Base-by-base conservation (phyloP, 2,797 vertebrate species). In the Prunella strophiata region DNA sequence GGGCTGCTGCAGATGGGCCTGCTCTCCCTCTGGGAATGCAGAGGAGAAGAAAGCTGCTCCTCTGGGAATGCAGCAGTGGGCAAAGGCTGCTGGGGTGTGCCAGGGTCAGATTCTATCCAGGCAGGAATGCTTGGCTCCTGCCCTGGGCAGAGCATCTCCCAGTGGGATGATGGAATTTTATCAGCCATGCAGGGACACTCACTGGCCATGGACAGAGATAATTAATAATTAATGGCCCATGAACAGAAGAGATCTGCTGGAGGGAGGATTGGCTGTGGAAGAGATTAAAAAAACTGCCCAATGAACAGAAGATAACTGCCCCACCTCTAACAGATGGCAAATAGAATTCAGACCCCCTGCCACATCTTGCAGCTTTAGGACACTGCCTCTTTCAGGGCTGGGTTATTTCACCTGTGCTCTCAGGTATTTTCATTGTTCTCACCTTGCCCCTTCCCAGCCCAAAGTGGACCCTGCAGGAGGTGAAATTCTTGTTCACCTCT, bases 401-500 rank as follows among this genome's bases (percentile, higher is more conserved):
- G 7, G 3, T 29, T 48, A 1, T 27, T 11, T 23, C 1, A 2
- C 18, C 30, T 34, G 27, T 58, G 52, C 52, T 65, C 59, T 51
- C 43, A 36, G 36, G 36, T 36, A 36, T 36, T 36, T 36, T 36
- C 36, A 36, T 8, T 36, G 36, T 36, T 8, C 36, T 36, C 3
- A 2, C 1, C 0, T 11, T 5, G 1, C 22, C 5, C 47, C 29
- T 67, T 65, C 47, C 43, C 36, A 12, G 10, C 25, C 70, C 16
- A 10, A 9, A 38, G 17, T 1, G 29, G 13, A n/a, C 16, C 38
- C 62, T 85, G 23, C 32, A 8, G 8, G 40, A 38, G 6, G 8
- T 0, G n/a, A 62, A 59, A 15, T 20, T 7, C n/a, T 4, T 29
- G 55, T 8, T 10, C 7, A 0, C 47, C 27, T 5, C 4, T 3